These are phyloP conservation scores for Prunella strophiata DNA, from an alignment of 2,797 vertebrate genomes.

Conservation along the genomic window DNA sequence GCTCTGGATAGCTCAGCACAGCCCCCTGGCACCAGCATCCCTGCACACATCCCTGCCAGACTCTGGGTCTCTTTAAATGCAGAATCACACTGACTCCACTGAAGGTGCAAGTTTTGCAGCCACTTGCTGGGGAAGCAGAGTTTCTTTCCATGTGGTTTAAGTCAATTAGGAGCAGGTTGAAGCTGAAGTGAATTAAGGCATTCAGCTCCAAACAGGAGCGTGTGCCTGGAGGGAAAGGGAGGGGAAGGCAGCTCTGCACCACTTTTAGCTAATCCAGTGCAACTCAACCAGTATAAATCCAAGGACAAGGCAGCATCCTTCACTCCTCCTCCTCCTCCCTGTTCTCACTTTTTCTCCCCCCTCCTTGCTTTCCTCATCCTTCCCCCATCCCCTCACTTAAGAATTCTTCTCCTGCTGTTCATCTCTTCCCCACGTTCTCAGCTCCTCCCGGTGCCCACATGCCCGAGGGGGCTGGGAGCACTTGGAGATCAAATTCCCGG, in stretches of 20 bases:
- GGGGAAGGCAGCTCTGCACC: conserved; percentile 57
- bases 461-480: neutral
- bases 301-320: conserved; percentile 47
- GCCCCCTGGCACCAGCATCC: neutral
- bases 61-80: neutral
- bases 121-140: conserved; percentile 9
- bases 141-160: conserved; percentile 43
- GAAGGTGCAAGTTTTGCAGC: conserved; percentile 43
- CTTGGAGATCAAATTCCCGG: conserved; percentile 49
- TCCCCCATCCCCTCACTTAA: conserved; percentile 24
- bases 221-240: conserved; percentile 41
- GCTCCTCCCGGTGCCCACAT: conserved; percentile 1
- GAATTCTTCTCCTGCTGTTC: conserved; percentile 42
- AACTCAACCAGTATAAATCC: conserved; percentile 18
- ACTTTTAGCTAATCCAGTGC: conserved; percentile 55
- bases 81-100: neutral
- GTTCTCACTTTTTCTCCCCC: conserved; percentile 25
- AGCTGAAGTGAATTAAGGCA: conserved; percentile 59
- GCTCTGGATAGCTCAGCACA: neutral
- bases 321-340: conserved; percentile 41
- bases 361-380: conserved; percentile 10
- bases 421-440: neutral
- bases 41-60: neutral
- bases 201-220: conserved; percentile 8
- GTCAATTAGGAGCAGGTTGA: conserved; percentile 64